phyloP scores from a whole-genome alignment of 2,888 invertebrate genomes.

The Panopea generosa region DNA sequence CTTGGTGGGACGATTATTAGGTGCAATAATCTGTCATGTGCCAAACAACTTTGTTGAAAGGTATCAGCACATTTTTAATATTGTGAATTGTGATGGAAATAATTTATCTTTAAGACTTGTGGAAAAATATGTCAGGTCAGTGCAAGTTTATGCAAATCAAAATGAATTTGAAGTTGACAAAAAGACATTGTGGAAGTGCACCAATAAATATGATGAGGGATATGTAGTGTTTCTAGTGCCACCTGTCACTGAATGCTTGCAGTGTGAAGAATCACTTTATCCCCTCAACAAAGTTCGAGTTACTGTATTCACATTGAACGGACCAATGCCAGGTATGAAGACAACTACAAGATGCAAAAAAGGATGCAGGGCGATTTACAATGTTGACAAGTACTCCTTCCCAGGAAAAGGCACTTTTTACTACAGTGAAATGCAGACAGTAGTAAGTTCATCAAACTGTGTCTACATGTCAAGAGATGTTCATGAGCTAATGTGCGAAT shows the following conservation, averaged over 20 bases:
- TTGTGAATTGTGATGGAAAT: neutral
- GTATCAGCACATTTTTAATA: neutral
- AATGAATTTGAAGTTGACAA: neutral
- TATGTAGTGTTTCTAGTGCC: neutral
- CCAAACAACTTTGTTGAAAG: neutral
- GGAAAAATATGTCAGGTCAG: neutral
- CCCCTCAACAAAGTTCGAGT: neutral
- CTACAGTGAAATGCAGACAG: neutral
- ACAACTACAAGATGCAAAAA: neutral
- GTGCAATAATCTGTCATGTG: neutral
- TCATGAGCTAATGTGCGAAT: slow-evolving; percentile 1
- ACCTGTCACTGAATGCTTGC: neutral
- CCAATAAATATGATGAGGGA: neutral
- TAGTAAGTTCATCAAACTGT: neutral
- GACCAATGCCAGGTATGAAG: neutral
- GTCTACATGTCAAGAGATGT: neutral
- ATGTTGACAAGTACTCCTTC: neutral
- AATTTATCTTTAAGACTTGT: neutral
- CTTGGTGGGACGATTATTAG: neutral
- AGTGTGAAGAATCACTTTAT: neutral
- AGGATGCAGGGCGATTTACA: neutral
- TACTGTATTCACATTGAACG: neutral
- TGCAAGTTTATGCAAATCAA: neutral
- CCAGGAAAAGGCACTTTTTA: neutral
- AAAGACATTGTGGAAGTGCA: neutral